Percentiles rank a stretch among this genome's conserved stretches.
Evolutionary conservation across 2,797 vertebrate genomes (phyloP).

Genomic region (Anabas testudineus): DNA sequence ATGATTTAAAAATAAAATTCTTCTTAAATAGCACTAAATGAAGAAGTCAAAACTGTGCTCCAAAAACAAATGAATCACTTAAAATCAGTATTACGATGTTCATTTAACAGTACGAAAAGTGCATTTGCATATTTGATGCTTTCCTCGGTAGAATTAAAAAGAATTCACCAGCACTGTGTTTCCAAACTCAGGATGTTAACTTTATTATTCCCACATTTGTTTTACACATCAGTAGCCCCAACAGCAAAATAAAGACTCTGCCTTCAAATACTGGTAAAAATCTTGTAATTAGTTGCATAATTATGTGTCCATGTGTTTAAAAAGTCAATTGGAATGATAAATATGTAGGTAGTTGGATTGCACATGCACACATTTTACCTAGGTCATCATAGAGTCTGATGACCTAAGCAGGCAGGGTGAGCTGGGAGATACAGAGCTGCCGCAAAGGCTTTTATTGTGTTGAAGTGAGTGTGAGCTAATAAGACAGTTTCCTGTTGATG

Average conservation of each 20-base stretch:
- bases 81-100: background rate
- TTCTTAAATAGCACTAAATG: too few relatives aligned
- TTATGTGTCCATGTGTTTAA: slow-evolving; percentile 2
- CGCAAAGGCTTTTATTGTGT: background rate
- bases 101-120: background rate
- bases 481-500: slow-evolving; percentile 21
- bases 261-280: slow-evolving; percentile 2
- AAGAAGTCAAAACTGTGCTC: too few relatives aligned
- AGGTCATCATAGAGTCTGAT: background rate
- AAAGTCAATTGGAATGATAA: background rate
- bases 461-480: slow-evolving; percentile 26
- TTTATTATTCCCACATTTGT: slow-evolving; percentile 22
- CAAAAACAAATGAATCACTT: background rate
- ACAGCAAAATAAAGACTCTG: background rate
- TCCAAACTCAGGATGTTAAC: slow-evolving; percentile 13
- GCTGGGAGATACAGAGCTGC: background rate
- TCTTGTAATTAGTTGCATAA: slow-evolving; percentile 1
- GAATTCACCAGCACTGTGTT: background rate
- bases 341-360: background rate
- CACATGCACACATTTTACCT: background rate
- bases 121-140: background rate
- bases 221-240: slow-evolving; percentile 7
- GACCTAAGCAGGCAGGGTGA: background rate
- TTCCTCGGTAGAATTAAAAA: background rate
- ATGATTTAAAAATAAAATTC: too few relatives aligned